Evolutionary conservation across 1,140 invertebrate species (phyloP).

Genomic region (Achatina immaculata): DNA sequence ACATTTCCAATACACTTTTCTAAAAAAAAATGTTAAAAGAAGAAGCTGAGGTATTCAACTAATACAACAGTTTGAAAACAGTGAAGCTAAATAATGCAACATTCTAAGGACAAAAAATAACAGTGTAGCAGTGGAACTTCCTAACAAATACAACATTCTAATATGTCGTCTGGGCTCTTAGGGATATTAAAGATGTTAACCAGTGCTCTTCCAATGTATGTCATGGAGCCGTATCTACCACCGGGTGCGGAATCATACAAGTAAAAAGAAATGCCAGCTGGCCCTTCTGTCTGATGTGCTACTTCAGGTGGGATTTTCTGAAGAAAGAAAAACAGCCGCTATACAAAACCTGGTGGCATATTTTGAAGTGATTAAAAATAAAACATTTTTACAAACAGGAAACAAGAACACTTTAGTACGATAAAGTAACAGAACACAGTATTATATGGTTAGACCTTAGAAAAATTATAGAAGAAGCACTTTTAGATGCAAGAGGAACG

Average conservation of each 20-base stretch:
- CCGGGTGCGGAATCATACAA: conserved; percentile 98
- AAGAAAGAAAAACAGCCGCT: conserved; percentile 22
- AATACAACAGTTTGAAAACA: too few relatives aligned
- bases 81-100: too few relatives aligned
- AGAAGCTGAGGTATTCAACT: too few relatives aligned
- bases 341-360: neutral
- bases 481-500: too few relatives aligned
- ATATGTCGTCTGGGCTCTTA: conserved; percentile 46
- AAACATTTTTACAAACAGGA: too few relatives aligned
- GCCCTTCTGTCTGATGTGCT: conserved; percentile 92
- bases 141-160: conserved; percentile 56
- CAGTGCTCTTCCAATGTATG: conserved; percentile 93
- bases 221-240: conserved; percentile 97
- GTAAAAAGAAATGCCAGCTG: conserved; percentile 94
- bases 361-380: conserved; percentile 7
- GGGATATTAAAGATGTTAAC: conserved; percentile 67
- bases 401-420: too few relatives aligned
- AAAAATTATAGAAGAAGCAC: too few relatives aligned
- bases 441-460: too few relatives aligned
- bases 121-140: neutral
- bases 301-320: conserved; percentile 88
- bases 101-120: too few relatives aligned
- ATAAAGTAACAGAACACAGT: too few relatives aligned
- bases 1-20: too few relatives aligned
- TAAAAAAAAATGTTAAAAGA: too few relatives aligned